Conservation (phyloP, 2,888 invertebrate genomes). For the Seira ritae region DNA sequence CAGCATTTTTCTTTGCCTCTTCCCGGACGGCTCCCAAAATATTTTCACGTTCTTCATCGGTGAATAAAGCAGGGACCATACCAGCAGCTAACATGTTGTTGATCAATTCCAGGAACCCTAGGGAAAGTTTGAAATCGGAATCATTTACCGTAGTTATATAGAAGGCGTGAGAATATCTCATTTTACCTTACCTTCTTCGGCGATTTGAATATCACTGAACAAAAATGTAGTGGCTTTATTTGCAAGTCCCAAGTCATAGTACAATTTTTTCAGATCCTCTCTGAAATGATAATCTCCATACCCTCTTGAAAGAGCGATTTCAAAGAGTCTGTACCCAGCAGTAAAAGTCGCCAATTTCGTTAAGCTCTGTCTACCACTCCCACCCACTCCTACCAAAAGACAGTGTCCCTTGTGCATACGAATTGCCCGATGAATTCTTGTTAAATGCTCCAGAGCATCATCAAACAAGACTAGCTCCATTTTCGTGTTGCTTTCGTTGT, state of each 20-base stretch:
- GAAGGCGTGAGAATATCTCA: no score
- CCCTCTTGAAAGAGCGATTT: conserved; percentile 88
- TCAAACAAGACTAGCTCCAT: conserved; percentile 92
- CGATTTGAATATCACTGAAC: conserved; percentile 87
- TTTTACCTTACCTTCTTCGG: conserved; percentile 77
- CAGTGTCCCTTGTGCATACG: conserved; percentile 90
- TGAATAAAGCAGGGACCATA: conserved; percentile 89
- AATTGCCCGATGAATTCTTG: conserved; percentile 89
- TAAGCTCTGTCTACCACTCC: conserved; percentile 91
- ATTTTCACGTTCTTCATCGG: conserved; percentile 91
- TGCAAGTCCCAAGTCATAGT: conserved; percentile 86
- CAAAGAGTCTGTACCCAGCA: conserved; percentile 84
- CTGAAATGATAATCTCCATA: conserved; percentile 90
- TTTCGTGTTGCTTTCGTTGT: conserved; percentile 84
- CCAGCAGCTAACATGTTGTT: conserved; percentile 95
- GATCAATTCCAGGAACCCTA: conserved; percentile 88
- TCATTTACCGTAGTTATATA: no score
- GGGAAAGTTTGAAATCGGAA: no score
- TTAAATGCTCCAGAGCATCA: conserved; percentile 93
- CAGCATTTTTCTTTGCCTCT: conserved; percentile 84
- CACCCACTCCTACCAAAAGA: conserved; percentile 91
- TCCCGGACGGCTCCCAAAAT: conserved; percentile 84
- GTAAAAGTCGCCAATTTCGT: conserved; percentile 89
- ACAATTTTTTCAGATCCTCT: conserved; percentile 90
- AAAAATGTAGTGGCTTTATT: conserved; percentile 84